A percentile compares a stretch with the other conserved stretches of the same genome.
phyloP scores from a whole-genome alignment of 2,797 vertebrate species.

The Schizopygopsis malacanthus region DNA sequence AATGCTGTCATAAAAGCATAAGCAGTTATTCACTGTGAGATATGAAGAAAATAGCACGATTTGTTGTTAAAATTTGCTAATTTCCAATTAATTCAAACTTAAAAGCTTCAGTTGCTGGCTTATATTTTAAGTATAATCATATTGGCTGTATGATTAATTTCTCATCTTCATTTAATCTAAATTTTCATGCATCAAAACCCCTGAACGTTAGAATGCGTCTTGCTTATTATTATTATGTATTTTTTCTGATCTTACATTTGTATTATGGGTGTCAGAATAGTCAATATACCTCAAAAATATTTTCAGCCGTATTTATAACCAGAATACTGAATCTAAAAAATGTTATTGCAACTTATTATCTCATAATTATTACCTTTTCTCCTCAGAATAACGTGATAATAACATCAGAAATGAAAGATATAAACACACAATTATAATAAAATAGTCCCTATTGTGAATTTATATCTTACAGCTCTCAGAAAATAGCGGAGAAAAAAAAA shows the following conservation, averaged over 20 bases:
- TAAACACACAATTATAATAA: not conserved
- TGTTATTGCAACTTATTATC: no score
- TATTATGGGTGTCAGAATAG: not conserved
- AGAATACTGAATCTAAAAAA: no score
- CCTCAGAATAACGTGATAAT: no score
- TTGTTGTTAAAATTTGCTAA: not conserved
- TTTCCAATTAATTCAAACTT: not conserved
- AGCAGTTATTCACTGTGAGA: not conserved
- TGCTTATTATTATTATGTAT: no score
- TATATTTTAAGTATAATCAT: not conserved
- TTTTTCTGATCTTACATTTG: no score
- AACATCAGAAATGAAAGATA: not conserved
- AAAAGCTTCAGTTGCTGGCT: not conserved
- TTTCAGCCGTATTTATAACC: not conserved
- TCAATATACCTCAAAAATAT: not conserved
- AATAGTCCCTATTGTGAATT: not conserved
- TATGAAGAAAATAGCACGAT: not conserved
- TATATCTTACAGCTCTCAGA: not conserved
- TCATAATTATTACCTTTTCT: no score
- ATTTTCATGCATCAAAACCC: not conserved
- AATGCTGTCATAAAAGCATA: not conserved
- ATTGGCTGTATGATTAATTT: not conserved
- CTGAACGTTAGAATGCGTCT: not conserved
- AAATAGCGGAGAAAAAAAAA: no score
- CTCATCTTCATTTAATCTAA: no score